These are phyloP conservation scores for Protonemura montana DNA, from an alignment of 2,888 invertebrate genomes.

Conservation along the genomic window DNA sequence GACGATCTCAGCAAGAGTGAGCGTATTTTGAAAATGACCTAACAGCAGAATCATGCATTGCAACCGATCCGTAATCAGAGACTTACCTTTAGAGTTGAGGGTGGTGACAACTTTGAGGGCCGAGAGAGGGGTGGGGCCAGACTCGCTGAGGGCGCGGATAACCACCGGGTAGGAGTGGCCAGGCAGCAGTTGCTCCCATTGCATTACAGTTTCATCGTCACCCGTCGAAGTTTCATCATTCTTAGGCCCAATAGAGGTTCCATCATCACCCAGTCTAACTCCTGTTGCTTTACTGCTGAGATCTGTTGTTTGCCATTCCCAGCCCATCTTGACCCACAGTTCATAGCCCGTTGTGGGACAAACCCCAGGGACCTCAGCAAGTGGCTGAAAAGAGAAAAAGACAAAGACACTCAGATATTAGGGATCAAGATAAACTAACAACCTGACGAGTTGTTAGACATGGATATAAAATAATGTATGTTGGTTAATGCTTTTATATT, in stretches of 20 bases:
- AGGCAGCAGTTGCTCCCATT: not conserved
- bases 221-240: no score
- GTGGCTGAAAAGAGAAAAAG: not conserved
- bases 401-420: no score
- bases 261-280: not conserved
- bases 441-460: no score
- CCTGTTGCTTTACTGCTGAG: no score
- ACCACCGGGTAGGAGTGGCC: not conserved
- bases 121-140: not conserved
- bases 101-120: not conserved
- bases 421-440: no score
- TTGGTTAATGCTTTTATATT: no score
- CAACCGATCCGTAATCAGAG: no score
- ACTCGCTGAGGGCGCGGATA: not conserved
- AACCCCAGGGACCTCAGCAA: not conserved
- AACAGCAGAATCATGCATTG: no score
- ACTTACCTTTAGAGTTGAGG: not conserved
- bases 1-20: no score
- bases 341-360: slow-evolving; percentile 2
- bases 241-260: no score
- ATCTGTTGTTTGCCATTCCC: not conserved
- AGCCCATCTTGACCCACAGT: slow-evolving; percentile 23
- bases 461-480: no score
- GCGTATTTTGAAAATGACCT: no score
- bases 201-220: not conserved